These are phyloP conservation scores for Microtus agrestis DNA, from an alignment of 2,797 vertebrate genomes.

Conservation along the genomic window DNA sequence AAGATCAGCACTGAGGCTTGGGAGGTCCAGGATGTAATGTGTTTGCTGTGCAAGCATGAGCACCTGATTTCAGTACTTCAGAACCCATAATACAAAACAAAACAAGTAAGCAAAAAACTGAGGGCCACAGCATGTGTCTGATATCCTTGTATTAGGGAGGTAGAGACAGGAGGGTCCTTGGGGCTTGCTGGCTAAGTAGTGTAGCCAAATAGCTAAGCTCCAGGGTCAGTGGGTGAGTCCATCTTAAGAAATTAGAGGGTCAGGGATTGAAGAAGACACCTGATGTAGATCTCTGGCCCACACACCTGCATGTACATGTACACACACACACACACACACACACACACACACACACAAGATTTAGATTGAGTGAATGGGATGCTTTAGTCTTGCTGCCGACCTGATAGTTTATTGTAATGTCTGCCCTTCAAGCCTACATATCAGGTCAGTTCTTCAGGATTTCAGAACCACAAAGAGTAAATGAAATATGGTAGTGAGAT, in stretches of 20 bases:
- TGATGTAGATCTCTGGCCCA: background rate
- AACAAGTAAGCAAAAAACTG: background rate
- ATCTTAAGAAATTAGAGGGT: background rate
- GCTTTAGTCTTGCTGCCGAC: background rate
- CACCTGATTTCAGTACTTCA: background rate
- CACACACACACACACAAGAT: background rate
- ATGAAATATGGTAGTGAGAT: background rate
- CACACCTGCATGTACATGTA: background rate
- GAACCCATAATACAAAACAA: background rate
- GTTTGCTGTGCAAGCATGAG: background rate
- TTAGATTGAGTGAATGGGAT: background rate
- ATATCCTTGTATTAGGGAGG: background rate
- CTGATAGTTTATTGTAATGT: background rate
- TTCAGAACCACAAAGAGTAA: background rate
- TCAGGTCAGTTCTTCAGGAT: background rate
- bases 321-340: background rate
- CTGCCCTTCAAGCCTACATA: background rate
- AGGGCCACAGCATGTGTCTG: too few relatives aligned
- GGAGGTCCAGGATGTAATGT: background rate
- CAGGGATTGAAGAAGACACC: background rate
- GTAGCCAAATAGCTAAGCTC: background rate
- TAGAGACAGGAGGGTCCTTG: background rate
- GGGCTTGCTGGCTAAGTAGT: background rate
- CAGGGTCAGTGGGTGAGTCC: background rate
- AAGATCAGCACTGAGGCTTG: background rate